These are phyloP conservation scores for Coracias cyanogaster DNA, from an alignment of 2,797 vertebrate genomes.

Conservation along the genomic window DNA sequence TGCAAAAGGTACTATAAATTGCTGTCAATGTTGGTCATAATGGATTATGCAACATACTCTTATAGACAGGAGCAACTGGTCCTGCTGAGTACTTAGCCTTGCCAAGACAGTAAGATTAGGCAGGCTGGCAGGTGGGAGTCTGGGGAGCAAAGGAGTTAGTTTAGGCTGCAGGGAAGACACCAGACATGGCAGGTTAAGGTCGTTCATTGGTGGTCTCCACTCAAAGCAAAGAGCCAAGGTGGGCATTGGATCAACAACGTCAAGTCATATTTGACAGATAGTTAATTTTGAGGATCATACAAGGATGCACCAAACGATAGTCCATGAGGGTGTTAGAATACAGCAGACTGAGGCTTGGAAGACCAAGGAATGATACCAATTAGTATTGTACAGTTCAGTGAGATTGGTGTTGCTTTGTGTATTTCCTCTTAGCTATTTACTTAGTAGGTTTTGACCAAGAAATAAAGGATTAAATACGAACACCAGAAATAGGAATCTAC, in stretches of 20 bases:
- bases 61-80: neutral
- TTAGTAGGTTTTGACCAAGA: neutral
- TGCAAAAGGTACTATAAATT: neutral
- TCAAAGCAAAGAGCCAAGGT: neutral
- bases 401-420: neutral
- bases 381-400: neutral
- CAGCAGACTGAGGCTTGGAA: neutral
- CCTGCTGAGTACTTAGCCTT: neutral
- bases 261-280: neutral
- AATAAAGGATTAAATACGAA: neutral
- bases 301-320: neutral
- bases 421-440: neutral
- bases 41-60: neutral
- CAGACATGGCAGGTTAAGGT: neutral
- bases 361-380: neutral
- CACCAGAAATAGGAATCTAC: neutral
- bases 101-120: neutral
- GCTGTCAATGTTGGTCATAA: neutral
- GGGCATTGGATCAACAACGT: neutral
- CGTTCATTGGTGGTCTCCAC: neutral
- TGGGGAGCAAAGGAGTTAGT: neutral
- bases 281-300: neutral
- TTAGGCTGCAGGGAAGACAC: neutral
- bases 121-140: constrained; percentile 25
- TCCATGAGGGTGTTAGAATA: neutral